Conservation (phyloP, 2,888 invertebrate genomes). For the Chalcosyrphus nemorum region DNA sequence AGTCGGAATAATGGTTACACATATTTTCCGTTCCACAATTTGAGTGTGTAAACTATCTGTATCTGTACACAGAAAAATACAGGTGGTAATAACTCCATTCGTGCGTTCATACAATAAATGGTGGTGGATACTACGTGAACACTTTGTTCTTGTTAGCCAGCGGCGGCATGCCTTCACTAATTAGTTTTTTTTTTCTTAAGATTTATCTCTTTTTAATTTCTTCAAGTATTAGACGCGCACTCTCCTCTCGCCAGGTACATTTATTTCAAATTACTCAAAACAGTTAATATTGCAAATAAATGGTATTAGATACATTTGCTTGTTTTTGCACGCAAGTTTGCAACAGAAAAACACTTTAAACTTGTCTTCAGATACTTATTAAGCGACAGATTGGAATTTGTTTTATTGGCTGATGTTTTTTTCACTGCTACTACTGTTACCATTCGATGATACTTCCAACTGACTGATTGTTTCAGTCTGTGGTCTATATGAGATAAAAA, state of each 20-base stretch:
- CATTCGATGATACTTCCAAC: conserved; percentile 58
- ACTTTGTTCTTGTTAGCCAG: conserved; percentile 47
- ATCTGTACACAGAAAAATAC: too few relatives aligned
- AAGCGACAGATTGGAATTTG: conserved; percentile 60
- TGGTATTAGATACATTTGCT: conserved; percentile 3
- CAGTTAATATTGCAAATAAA: conserved; percentile 23
- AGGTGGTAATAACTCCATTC: conserved; percentile 67
- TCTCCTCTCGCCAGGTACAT: conserved; percentile 17
- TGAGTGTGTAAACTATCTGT: conserved; percentile 61
- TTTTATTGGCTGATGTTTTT: background rate
- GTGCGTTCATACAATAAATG: conserved; percentile 23
- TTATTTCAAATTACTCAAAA: conserved; percentile 26
- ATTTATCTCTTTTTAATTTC: conserved; percentile 66
- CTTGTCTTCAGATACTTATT: conserved; percentile 56
- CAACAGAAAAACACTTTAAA: conserved; percentile 58
- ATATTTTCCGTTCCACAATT: conserved; percentile 58
- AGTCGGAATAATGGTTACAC: conserved; percentile 44
- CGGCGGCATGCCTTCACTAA: conserved; percentile 65
- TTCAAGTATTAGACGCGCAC: conserved; percentile 1
- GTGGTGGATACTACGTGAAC: conserved; percentile 6
- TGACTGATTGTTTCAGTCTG: conserved; percentile 68
- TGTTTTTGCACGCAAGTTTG: background rate
- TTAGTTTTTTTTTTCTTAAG: conserved; percentile 56
- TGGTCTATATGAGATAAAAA: conserved; percentile 32
- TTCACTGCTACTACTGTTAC: conserved; percentile 36